Evolutionary conservation across 2,888 invertebrate genomes (phyloP).

Genomic region (Chrysolina americana): DNA sequence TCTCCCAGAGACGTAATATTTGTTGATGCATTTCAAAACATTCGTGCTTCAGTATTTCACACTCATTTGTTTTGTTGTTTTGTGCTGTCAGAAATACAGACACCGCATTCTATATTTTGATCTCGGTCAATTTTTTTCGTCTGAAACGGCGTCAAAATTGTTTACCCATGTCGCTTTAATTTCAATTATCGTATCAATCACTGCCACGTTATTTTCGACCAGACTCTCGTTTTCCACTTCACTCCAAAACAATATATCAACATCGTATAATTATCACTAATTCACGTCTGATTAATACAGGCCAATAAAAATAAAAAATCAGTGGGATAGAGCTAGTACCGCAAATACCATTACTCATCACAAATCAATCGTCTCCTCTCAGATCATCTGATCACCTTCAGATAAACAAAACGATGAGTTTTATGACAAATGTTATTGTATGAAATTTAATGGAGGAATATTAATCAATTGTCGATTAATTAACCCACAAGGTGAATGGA

Average conservation of each 20-base stretch:
- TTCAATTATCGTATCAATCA: conserved; percentile 23
- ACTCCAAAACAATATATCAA: conserved; percentile 5
- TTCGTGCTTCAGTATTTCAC: conserved; percentile 8
- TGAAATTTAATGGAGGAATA: not conserved
- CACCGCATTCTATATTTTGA: conserved; percentile 8
- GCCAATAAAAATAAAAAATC: conserved; percentile 11
- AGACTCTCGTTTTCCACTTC: not conserved
- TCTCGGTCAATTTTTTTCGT: not conserved
- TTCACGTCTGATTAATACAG: not conserved
- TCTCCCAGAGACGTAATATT: too few relatives aligned
- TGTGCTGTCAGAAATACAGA: not conserved
- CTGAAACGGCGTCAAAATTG: conserved; percentile 4
- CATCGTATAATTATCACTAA: conserved; percentile 3
- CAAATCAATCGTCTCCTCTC: not conserved
- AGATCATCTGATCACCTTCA: conserved; percentile 5
- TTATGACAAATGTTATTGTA: conserved; percentile 16
- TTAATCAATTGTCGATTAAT: conserved; percentile 17
- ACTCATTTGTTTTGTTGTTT: conserved; percentile 5
- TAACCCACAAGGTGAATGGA: not conserved
- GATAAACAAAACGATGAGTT: conserved; percentile 10
- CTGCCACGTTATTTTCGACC: conserved; percentile 8
- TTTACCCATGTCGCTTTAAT: not conserved
- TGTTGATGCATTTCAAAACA: not conserved
- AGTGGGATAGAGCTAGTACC: not conserved
- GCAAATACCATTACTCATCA: conserved; percentile 19